These are phyloP conservation scores for Eubasilissa regina DNA, from an alignment of 1,140 invertebrate genomes.

Conservation along the genomic window DNA sequence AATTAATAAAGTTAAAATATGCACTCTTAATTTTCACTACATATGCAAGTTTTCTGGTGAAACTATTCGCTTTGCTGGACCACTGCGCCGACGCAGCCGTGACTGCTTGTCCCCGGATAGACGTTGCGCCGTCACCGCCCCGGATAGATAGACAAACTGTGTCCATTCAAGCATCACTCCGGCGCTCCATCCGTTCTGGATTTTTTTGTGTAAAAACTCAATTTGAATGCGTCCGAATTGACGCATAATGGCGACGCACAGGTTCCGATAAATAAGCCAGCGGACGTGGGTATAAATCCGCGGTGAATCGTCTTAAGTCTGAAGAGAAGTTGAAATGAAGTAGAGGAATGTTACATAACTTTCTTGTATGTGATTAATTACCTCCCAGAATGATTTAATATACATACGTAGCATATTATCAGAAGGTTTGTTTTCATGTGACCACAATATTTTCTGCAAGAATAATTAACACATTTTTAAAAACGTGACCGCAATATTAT, in stretches of 20 bases:
- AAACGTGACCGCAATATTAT: too few relatives aligned
- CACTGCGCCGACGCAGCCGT: not conserved
- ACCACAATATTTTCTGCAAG: too few relatives aligned
- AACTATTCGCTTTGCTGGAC: too few relatives aligned
- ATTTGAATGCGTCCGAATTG: slow-evolving; percentile 38
- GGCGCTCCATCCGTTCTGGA: not conserved
- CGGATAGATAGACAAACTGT: slow-evolving; percentile 41
- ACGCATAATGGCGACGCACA: not conserved
- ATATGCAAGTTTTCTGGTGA: too few relatives aligned
- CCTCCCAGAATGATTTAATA: too few relatives aligned
- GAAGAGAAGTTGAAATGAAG: not conserved
- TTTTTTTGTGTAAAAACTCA: slow-evolving; percentile 39
- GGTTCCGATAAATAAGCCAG: not conserved
- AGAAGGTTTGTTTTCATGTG: too few relatives aligned
- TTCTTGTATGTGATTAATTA: too few relatives aligned
- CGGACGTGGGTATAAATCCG: not conserved
- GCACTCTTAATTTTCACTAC: too few relatives aligned
- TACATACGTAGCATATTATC: too few relatives aligned
- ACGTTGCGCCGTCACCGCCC: not conserved
- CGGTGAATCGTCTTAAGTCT: not conserved
- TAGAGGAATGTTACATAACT: too few relatives aligned
- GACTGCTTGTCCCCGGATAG: slow-evolving; percentile 8
- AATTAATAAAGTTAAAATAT: too few relatives aligned
- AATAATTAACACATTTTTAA: too few relatives aligned
- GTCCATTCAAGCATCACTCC: slow-evolving; percentile 31